Percentiles rank a stretch among this genome's conserved stretches.
Evolutionary conservation across 2,888 invertebrate genomes (phyloP).

Genomic region (Drosophila eohydei): DNA sequence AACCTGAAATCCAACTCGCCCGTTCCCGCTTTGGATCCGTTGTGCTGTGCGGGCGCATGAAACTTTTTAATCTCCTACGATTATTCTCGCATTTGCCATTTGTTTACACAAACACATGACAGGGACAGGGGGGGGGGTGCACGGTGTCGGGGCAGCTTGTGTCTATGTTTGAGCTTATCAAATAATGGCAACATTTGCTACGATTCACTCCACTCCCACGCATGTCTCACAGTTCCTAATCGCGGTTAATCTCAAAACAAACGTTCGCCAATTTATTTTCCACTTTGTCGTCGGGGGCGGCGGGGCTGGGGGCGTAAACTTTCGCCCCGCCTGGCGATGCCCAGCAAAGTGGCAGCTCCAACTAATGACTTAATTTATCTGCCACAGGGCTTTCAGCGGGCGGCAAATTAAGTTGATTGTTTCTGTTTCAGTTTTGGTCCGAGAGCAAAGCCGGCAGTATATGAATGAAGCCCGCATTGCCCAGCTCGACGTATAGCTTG

Average conservation of each 20-base stretch:
- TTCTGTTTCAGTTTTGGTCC: conserved; percentile 49
- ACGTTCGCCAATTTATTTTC: conserved; percentile 84
- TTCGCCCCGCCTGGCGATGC: conserved; percentile 30
- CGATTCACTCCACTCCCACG: conserved; percentile 55
- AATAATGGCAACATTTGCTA: conserved; percentile 82
- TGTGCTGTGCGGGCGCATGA: conserved; percentile 60
- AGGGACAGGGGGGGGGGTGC: background rate
- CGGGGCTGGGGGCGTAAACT: conserved; percentile 29
- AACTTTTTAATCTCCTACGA: conserved; percentile 84
- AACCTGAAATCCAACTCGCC: background rate
- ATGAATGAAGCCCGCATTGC: conserved; percentile 51
- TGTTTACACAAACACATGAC: conserved; percentile 75
- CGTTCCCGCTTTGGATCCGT: background rate
- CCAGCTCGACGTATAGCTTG: conserved; percentile 9
- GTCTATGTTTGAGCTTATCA: conserved; percentile 81
- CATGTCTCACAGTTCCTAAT: conserved; percentile 72
- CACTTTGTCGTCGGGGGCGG: conserved; percentile 63
- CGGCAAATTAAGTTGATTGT: conserved; percentile 83
- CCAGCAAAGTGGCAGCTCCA: conserved; percentile 71
- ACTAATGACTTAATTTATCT: conserved; percentile 86
- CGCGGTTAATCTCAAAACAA: conserved; percentile 84
- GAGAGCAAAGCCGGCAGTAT: conserved; percentile 2
- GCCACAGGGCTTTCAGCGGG: conserved; percentile 83
- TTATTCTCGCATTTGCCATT: conserved; percentile 84
- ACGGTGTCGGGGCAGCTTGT: conserved; percentile 10